Conservation (phyloP, 1,140 invertebrate species). For the Conus betulinus region DNA sequence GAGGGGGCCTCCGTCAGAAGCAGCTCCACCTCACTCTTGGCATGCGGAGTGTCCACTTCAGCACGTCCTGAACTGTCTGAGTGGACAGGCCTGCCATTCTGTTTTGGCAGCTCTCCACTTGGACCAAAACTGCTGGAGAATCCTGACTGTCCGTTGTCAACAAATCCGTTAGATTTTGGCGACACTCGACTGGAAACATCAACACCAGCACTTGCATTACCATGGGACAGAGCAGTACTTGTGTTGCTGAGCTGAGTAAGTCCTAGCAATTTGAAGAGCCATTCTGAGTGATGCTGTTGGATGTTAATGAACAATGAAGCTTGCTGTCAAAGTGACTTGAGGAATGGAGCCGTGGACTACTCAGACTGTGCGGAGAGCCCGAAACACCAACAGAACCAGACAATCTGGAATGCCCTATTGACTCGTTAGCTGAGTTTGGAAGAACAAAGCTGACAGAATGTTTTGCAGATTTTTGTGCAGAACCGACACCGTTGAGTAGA, state of each 20-base stretch:
- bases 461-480: not conserved
- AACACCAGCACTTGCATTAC: not conserved
- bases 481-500: not conserved
- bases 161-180: not conserved
- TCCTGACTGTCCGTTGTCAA: not conserved
- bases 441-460: slow-evolving; percentile 11
- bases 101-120: not conserved
- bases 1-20: not conserved
- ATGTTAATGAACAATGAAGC: not conserved
- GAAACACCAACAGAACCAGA: not conserved
- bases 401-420: not conserved
- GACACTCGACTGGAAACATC: not conserved
- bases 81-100: not conserved
- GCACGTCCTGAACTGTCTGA: not conserved
- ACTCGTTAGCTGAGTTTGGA: not conserved
- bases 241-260: not conserved
- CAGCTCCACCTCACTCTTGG: slow-evolving; percentile 15
- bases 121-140: not conserved
- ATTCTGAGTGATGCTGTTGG: not conserved
- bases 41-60: not conserved
- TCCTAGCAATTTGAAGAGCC: not conserved
- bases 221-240: not conserved
- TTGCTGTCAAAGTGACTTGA: not conserved
- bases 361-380: not conserved
- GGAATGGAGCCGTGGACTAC: not conserved